A percentile compares a stretch with the other conserved stretches of the same genome.
These are phyloP conservation scores for Urophycis tenuis DNA, from an alignment of 2,797 vertebrate genomes.

Conservation along the genomic window DNA sequence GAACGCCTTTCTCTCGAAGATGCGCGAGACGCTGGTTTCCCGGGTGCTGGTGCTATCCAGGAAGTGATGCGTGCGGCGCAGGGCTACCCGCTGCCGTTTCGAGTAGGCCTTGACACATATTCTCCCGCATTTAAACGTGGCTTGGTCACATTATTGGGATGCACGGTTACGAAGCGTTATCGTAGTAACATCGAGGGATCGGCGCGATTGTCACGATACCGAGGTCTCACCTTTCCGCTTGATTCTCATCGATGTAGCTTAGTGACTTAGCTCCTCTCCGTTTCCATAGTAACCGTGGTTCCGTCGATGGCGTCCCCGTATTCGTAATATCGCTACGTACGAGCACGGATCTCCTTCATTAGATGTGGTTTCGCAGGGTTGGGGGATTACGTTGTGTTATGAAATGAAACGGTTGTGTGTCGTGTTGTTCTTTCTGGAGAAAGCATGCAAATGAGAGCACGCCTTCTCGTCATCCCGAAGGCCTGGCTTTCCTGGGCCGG, in stretches of 20 bases:
- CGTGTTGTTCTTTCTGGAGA: neutral
- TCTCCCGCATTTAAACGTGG: neutral
- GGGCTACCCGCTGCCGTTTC: conserved; percentile 7
- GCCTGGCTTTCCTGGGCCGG: neutral
- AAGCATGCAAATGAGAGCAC: neutral
- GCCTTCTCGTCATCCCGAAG: neutral
- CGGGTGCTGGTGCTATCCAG: conserved; percentile 54
- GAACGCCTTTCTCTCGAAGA: conserved; percentile 19
- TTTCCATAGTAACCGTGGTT: conserved; percentile 73
- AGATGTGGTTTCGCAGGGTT: too few relatives aligned
- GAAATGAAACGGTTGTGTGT: neutral
- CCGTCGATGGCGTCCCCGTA: conserved; percentile 35
- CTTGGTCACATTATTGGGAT: neutral
- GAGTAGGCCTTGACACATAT: neutral
- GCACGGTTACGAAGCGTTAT: too few relatives aligned
- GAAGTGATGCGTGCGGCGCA: conserved; percentile 54
- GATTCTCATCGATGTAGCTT: conserved; percentile 24
- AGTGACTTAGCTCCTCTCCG: conserved; percentile 48
- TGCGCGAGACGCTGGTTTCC: conserved; percentile 31
- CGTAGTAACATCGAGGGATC: too few relatives aligned
- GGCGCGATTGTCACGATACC: neutral
- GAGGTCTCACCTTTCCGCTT: neutral
- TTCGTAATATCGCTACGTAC: neutral
- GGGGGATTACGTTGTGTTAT: neutral
- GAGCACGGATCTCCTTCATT: too few relatives aligned